Conservation (phyloP, 2,113 vertebrate species). For the Mobula birostris region DNA sequence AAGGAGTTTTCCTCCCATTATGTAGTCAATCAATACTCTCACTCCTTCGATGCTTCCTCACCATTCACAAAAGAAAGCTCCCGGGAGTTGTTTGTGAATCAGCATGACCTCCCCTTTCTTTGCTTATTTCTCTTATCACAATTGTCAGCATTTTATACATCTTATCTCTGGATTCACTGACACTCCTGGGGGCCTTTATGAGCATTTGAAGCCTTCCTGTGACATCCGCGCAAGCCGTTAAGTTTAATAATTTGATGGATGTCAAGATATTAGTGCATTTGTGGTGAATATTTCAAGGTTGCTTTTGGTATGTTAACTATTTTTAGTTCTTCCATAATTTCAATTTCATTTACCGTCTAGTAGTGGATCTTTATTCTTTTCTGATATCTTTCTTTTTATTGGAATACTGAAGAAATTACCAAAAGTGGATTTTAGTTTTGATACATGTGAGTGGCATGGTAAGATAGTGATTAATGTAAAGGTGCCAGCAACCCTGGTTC, state of each 20-base stretch:
- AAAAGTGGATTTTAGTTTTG: background rate
- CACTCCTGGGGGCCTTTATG: background rate
- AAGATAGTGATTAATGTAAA: too few relatives aligned
- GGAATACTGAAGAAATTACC: background rate
- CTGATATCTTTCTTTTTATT: background rate
- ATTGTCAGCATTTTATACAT: conserved; percentile 7
- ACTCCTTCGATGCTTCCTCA: background rate
- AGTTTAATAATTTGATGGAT: conserved; percentile 14
- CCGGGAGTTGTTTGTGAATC: background rate
- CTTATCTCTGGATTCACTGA: conserved; percentile 7
- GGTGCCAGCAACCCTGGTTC: too few relatives aligned
- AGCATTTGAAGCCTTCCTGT: background rate
- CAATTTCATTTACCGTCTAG: background rate
- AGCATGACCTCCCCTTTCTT: background rate
- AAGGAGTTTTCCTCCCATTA: background rate
- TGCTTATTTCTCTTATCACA: background rate
- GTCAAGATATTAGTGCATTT: background rate
- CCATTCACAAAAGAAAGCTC: background rate
- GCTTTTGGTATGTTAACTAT: background rate
- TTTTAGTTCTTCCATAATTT: background rate
- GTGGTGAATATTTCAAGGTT: conserved; percentile 14
- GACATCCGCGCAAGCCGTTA: conserved; percentile 1
- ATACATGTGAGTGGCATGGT: background rate
- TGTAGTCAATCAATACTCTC: too few relatives aligned
- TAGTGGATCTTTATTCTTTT: background rate